A percentile compares a stretch with the other conserved stretches of the same genome.
Conservation (phyloP, 1,140 invertebrate genomes). For the Pseudomyrmex gracilis region DNA sequence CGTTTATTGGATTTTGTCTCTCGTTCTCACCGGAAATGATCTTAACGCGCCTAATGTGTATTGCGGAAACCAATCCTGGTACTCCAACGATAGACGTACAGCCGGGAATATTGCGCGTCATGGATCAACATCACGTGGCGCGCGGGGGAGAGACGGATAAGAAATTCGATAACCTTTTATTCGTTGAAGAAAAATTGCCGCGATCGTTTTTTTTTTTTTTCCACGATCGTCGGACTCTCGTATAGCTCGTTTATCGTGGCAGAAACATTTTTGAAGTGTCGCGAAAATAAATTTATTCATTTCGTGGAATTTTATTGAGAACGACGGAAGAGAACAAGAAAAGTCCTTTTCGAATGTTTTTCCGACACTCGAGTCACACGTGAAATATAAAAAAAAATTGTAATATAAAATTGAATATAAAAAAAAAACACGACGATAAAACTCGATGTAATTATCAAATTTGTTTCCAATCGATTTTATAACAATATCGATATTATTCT, state of each 20-base stretch:
- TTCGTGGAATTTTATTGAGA: no score
- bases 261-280: neutral
- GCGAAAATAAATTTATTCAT: neutral
- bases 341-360: no score
- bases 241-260: neutral
- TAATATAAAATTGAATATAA: no score
- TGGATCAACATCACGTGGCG: no score
- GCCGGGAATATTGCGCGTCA: constrained; percentile 22
- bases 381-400: no score
- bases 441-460: no score
- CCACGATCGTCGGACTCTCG: neutral
- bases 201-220: neutral
- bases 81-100: constrained; percentile 6
- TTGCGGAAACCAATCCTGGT: constrained; percentile 45
- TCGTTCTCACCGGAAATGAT: constrained; percentile 44
- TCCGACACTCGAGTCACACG: no score
- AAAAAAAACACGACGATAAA: no score
- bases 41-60: constrained; percentile 53
- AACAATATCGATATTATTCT: no score
- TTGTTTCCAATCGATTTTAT: no score
- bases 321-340: no score
- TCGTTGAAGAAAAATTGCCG: neutral
- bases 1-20: constrained; percentile 62
- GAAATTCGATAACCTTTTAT: neutral
- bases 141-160: neutral